A percentile compares a stretch with the other conserved stretches of the same genome.
phyloP scores from a whole-genome alignment of 2,888 invertebrate genomes.

The Anoncus sp. region DNA sequence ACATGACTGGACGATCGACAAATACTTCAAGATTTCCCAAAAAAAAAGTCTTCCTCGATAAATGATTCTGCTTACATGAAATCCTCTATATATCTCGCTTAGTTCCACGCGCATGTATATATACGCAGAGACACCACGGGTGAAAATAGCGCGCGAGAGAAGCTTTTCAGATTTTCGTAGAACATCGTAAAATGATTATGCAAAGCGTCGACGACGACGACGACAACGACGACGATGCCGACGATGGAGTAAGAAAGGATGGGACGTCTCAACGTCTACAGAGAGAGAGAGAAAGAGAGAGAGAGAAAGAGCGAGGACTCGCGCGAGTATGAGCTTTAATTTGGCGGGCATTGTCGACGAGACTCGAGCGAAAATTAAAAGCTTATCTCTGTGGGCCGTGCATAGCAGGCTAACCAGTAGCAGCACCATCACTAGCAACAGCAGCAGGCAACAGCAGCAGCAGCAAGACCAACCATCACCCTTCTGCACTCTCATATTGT shows the following conservation, averaged over 20 bases:
- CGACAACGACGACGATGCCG: neutral
- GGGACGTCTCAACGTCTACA: conserved; percentile 13
- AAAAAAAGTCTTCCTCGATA: no score
- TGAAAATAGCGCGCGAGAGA: conserved; percentile 19
- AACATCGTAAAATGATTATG: conserved; percentile 75
- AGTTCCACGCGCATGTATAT: no score
- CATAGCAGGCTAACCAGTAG: conserved; percentile 33
- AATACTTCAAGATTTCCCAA: no score
- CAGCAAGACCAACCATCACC: conserved; percentile 37
- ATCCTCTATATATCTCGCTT: no score
- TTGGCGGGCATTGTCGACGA: conserved; percentile 74
- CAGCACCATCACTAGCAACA: neutral
- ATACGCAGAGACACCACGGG: neutral
- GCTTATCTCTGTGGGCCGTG: conserved; percentile 74
- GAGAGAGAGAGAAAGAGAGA: conserved; percentile 7
- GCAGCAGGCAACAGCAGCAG: conserved; percentile 8
- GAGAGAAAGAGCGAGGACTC: no score
- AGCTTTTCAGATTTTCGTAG: conserved; percentile 31
- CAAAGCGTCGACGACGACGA: conserved; percentile 63
- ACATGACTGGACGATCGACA: no score
- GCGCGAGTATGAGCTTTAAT: conserved; percentile 69
- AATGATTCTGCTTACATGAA: no score
- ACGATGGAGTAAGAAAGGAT: conserved; percentile 6
- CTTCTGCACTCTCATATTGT: conserved; percentile 40
- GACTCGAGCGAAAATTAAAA: conserved; percentile 76